phyloP scores from a whole-genome alignment of 2,797 vertebrate genomes.

The Rhynchonycteris naso region DNA sequence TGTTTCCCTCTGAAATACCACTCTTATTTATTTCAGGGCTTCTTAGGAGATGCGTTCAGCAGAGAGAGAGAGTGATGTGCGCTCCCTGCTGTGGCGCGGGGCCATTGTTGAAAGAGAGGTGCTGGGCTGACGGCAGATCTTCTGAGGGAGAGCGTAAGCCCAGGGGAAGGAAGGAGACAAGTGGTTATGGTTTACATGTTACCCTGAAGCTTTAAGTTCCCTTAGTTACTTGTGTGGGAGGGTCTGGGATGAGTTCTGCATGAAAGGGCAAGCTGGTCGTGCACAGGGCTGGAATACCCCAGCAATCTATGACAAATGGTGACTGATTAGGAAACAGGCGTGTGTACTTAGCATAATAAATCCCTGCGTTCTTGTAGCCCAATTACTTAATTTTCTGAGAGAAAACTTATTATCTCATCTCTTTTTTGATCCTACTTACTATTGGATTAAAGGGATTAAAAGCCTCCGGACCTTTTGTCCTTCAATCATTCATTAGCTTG shows the following conservation, averaged over 20 bases:
- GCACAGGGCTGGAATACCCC: background rate
- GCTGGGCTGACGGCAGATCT: slow-evolving; percentile 23
- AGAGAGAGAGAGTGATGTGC: background rate
- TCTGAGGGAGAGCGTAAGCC: slow-evolving; percentile 6
- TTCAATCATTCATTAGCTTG: slow-evolving; percentile 66
- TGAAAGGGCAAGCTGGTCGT: background rate
- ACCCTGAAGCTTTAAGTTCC: background rate
- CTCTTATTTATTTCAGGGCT: slow-evolving; percentile 66
- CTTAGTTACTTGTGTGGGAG: background rate
- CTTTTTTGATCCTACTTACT: slow-evolving; percentile 67
- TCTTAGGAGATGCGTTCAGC: slow-evolving; percentile 47
- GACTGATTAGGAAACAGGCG: slow-evolving; percentile 67
- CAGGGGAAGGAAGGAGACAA: background rate
- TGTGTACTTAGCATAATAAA: slow-evolving; percentile 71
- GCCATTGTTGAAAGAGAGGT: slow-evolving; percentile 41
- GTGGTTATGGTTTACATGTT: slow-evolving; percentile 26
- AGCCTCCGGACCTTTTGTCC: slow-evolving; percentile 65
- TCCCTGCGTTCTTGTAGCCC: slow-evolving; percentile 67
- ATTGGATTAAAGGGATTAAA: slow-evolving; percentile 66
- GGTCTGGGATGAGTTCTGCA: background rate
- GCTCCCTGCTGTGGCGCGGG: background rate
- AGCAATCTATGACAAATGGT: slow-evolving; percentile 61
- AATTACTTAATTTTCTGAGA: slow-evolving; percentile 77
- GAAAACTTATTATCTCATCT: slow-evolving; percentile 58
- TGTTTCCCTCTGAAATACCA: slow-evolving; percentile 57